These are phyloP conservation scores for Lepidocolaptes lacrymiger DNA, from an alignment of 2,797 vertebrate species.

Conservation along the genomic window DNA sequence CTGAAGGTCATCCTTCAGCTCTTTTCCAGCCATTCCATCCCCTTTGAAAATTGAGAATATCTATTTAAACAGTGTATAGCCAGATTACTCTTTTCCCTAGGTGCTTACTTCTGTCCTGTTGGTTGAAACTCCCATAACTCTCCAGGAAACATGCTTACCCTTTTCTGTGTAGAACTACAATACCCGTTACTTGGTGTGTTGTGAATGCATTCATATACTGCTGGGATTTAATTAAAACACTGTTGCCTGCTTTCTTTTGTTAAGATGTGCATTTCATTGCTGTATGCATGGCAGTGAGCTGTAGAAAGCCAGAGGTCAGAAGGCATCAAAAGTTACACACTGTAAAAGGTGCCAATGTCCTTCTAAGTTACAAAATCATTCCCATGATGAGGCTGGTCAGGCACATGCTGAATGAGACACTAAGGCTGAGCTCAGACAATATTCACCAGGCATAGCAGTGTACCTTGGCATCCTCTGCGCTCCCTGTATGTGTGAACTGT, in stretches of 20 bases:
- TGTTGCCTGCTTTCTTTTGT: neutral
- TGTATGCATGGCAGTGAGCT: neutral
- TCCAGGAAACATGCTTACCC: neutral
- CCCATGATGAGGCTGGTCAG: accelerated
- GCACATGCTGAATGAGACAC: accelerated
- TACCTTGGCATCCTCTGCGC: accelerated
- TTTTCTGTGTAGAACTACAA: neutral
- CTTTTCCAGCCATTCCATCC: accelerated
- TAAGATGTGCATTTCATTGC: neutral
- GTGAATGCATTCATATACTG: neutral
- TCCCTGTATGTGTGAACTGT: accelerated
- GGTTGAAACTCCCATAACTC: neutral
- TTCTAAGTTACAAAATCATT: neutral
- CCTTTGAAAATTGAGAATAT: neutral
- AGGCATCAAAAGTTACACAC: accelerated
- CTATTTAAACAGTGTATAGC: neutral
- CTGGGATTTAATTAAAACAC: slow-evolving; percentile 7
- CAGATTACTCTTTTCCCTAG: neutral
- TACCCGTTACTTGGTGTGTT: neutral
- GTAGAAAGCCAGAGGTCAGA: neutral
- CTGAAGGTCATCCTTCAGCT: neutral
- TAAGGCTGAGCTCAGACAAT: neutral
- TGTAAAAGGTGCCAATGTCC: neutral
- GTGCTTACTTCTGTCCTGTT: neutral
- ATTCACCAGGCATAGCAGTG: accelerated